Evolutionary conservation across 2,888 invertebrate genomes (phyloP).

Genomic region (Apamea sordens): DNA sequence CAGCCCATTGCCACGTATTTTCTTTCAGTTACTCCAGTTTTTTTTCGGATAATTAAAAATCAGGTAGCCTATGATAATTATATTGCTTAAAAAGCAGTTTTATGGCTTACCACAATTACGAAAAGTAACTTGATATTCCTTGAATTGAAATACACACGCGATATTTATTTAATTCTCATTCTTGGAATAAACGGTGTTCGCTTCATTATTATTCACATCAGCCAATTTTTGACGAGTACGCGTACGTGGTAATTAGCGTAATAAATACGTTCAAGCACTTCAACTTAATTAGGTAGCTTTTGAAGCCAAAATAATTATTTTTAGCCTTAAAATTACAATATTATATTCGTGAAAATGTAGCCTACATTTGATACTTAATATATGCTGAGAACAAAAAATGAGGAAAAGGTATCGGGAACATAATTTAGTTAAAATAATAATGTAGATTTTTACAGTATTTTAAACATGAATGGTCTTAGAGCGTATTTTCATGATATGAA

Average conservation of each 20-base stretch:
- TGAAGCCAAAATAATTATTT: conserved; percentile 28
- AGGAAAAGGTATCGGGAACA: neutral
- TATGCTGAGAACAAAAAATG: neutral
- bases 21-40: neutral
- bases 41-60: neutral
- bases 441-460: neutral
- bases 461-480: neutral
- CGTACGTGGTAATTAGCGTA: conserved; percentile 33
- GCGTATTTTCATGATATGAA: neutral
- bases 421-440: neutral
- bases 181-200: neutral
- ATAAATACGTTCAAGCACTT: conserved; percentile 29
- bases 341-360: neutral
- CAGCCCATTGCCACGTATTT: neutral
- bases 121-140: neutral
- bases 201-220: neutral
- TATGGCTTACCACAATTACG: too few relatives aligned
- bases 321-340: neutral
- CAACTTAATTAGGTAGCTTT: conserved; percentile 31
- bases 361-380: neutral
- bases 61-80: neutral
- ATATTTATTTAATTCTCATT: conserved; percentile 5
- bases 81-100: too few relatives aligned
- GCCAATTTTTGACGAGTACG: neutral
- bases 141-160: neutral